phyloP scores from a whole-genome alignment of 2,113 vertebrate genomes.

The Sylvietta virens region DNA sequence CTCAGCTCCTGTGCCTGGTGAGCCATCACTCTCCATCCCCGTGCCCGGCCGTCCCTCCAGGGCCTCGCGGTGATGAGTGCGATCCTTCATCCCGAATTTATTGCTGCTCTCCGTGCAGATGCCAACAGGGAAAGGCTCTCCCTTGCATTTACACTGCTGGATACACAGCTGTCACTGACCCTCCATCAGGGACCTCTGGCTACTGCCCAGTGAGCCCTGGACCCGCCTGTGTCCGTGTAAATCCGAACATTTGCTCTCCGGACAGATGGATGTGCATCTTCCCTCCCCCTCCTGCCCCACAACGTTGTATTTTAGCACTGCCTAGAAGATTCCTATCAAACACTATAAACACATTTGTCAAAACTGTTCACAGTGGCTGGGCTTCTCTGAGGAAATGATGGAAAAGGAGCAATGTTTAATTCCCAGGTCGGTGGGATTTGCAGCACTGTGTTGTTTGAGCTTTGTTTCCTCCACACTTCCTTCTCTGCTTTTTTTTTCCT shows the following conservation, averaged over 20 bases:
- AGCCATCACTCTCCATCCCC: not conserved
- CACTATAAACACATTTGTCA: constrained; percentile 20
- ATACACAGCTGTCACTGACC: not conserved
- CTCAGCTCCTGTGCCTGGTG: not conserved
- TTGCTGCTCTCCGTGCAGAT: not conserved
- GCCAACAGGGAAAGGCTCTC: not conserved
- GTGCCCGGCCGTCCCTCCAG: rapidly evolving
- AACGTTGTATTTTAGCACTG: not conserved
- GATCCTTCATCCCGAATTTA: not conserved
- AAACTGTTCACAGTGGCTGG: not conserved
- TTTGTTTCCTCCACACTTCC: not conserved
- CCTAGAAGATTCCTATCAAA: not conserved
- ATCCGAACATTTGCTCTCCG: not conserved
- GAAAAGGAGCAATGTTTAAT: not conserved
- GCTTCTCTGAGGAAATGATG: not conserved
- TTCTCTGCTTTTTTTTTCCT: not conserved
- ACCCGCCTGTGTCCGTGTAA: not conserved
- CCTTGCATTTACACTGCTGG: not conserved
- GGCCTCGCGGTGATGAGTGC: rapidly evolving
- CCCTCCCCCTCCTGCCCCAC: not conserved
- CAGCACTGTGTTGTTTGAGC: not conserved
- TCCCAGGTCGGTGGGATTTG: not conserved
- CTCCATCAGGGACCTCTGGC: not conserved
- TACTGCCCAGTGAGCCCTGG: not conserved
- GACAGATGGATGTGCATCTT: not conserved